These are phyloP conservation scores for Volucella bombylans DNA, from an alignment of 2,888 invertebrate species.

Conservation along the genomic window DNA sequence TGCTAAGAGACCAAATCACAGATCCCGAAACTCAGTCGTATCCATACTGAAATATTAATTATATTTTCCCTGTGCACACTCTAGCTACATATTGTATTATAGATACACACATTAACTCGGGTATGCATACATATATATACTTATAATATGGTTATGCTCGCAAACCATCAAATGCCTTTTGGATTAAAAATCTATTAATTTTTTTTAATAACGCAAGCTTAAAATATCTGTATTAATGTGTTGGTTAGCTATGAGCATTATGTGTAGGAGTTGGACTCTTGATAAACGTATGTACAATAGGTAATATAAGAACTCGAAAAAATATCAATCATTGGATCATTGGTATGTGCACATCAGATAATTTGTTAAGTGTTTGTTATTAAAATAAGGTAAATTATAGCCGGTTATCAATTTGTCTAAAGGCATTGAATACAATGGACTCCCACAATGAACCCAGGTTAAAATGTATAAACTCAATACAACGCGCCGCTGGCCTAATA, in stretches of 20 bases:
- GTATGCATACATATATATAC: background rate
- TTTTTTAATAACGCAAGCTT: conserved; percentile 45
- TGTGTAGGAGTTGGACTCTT: conserved; percentile 60
- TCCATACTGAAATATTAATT: conserved; percentile 62
- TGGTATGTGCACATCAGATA: conserved; percentile 55
- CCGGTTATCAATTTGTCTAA: conserved; percentile 69
- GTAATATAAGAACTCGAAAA: background rate
- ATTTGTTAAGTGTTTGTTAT: conserved; percentile 73
- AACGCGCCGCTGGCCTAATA: conserved; percentile 55
- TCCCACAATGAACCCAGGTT: conserved; percentile 43
- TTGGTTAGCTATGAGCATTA: conserved; percentile 14
- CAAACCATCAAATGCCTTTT: conserved; percentile 43
- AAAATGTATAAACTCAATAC: conserved; percentile 33
- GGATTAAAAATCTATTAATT: conserved; percentile 64
- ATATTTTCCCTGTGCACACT: conserved; percentile 29
- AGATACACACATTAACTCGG: background rate
- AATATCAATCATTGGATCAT: conserved; percentile 70
- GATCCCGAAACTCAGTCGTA: conserved; percentile 46
- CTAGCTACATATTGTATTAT: conserved; percentile 4
- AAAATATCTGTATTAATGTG: conserved; percentile 34
- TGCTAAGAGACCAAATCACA: conserved; percentile 58
- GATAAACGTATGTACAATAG: background rate
- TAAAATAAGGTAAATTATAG: conserved; percentile 71
- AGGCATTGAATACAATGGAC: conserved; percentile 30
- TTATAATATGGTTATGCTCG: conserved; percentile 2